Base-by-base conservation (phyloP, 2,797 vertebrate species). In the Parauchenoglanis ngamensis region DNA sequence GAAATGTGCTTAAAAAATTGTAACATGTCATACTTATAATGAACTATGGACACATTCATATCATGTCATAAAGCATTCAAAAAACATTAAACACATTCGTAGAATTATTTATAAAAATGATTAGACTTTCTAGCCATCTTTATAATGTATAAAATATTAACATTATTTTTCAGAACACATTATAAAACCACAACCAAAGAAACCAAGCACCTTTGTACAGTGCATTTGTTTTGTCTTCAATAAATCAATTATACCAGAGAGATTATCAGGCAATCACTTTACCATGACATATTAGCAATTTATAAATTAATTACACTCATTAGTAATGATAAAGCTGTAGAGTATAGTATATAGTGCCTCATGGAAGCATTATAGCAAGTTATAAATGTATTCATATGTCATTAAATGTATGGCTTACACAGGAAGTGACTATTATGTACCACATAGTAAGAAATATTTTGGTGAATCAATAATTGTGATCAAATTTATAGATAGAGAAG, bases 371-470 rank as follows among this genome's bases (percentile, higher is more conserved):
- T 76, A n/a, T n/a, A 52, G 40, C 44, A 28, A 52, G 46, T 17
- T 76, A 15, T n/a, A 76, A 76, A 76, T 76, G 25, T 52, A 76
- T 52, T 49, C 73, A 76, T 76, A 49, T 35, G 35, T 44, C 35
- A 21, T 21, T 72, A 44, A 10, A 72, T 17, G 19, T 44, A 44
- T 44, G 35, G 68, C 19, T 19, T 3, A 23, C 19, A 72, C 10
- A 23, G 15, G 44, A 72, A 44, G 40, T 25, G 70, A 11, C 44
- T 31, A 57, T 57, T 56, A 56, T 17, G 8, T 31, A 2, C 25
- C 13, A 52, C 1, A 6, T 15, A 52, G 25, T 7, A n/a, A n/a
- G 68, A 11, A 78, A 21, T 8, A 57, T 57, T 21, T 78, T 56
- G 28, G 28, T 57, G 7, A 28, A 78, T 56, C 11, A 56, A 57